phyloP scores from a whole-genome alignment of 2,888 invertebrate genomes.

The Unio pictorum region DNA sequence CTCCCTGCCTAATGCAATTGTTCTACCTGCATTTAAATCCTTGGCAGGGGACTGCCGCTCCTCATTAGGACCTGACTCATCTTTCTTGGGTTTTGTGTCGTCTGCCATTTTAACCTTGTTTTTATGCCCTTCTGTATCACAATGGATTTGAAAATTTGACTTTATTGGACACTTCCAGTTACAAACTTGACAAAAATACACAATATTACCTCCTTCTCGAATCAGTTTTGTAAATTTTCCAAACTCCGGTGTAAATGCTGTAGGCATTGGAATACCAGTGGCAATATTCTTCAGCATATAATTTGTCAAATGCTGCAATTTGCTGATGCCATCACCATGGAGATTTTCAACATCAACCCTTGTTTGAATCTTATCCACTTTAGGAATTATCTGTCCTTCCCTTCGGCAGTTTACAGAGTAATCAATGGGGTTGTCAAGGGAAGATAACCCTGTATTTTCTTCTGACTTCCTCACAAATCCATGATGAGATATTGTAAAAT shows the following conservation, averaged over 20 bases:
- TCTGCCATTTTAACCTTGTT: slow-evolving; percentile 41
- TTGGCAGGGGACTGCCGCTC: slow-evolving; percentile 2
- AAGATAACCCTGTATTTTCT: too few relatives aligned
- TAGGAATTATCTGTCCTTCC: too few relatives aligned
- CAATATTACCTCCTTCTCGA: slow-evolving; percentile 58
- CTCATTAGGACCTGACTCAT: neutral
- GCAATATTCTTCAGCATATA: too few relatives aligned
- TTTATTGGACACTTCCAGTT: slow-evolving; percentile 59
- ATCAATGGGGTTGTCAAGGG: too few relatives aligned
- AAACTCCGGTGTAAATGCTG: slow-evolving; percentile 53
- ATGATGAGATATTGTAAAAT: too few relatives aligned
- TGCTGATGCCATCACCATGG: too few relatives aligned
- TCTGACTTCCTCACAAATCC: too few relatives aligned
- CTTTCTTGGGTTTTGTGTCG: slow-evolving; percentile 10
- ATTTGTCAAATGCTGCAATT: too few relatives aligned
- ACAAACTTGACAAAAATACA: slow-evolving; percentile 61
- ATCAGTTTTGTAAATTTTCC: slow-evolving; percentile 58
- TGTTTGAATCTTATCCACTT: too few relatives aligned
- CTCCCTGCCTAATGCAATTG: neutral
- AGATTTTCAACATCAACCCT: too few relatives aligned
- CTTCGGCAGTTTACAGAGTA: too few relatives aligned
- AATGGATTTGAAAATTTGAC: slow-evolving; percentile 52
- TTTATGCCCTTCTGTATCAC: slow-evolving; percentile 42
- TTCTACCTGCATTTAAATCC: slow-evolving; percentile 1
- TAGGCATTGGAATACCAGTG: slow-evolving; percentile 19